Conservation (phyloP, 2,113 vertebrate species). For the Oenanthe melanoleuca region DNA sequence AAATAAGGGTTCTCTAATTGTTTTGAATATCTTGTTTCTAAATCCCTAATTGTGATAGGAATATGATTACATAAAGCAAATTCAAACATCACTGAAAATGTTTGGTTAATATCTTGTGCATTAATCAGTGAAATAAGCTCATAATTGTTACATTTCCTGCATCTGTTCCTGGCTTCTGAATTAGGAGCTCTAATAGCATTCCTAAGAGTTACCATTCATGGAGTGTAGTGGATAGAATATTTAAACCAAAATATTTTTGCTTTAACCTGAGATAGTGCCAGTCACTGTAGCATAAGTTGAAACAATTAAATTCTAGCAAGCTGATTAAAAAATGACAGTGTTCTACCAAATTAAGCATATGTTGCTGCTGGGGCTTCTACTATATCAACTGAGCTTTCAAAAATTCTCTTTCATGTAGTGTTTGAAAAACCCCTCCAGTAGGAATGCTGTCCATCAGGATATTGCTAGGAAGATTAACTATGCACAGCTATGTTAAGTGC, state of each 20-base stretch:
- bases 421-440: not conserved
- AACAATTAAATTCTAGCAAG: not conserved
- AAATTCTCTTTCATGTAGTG: not conserved
- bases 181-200: not conserved
- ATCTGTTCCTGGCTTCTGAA: constrained; percentile 18
- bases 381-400: not conserved
- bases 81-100: constrained; percentile 1
- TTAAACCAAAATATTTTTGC: constrained; percentile 11
- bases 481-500: not conserved
- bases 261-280: not conserved
- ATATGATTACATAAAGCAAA: constrained; percentile 39
- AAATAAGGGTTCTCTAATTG: not conserved
- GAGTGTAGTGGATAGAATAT: not conserved
- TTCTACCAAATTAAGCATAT: not conserved
- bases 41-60: not conserved
- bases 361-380: not conserved
- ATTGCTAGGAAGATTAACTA: not conserved
- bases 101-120: constrained; percentile 33
- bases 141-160: constrained; percentile 26
- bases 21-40: not conserved
- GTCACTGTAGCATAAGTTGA: not conserved
- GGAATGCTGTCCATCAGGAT: not conserved
- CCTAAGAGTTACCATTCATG: not conserved
- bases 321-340: not conserved
- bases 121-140: constrained; percentile 52